Base-by-base conservation (phyloP, 37 sponge, comb jelly and placozoan genomes). In the Mnemiopsis leidyi region DNA sequence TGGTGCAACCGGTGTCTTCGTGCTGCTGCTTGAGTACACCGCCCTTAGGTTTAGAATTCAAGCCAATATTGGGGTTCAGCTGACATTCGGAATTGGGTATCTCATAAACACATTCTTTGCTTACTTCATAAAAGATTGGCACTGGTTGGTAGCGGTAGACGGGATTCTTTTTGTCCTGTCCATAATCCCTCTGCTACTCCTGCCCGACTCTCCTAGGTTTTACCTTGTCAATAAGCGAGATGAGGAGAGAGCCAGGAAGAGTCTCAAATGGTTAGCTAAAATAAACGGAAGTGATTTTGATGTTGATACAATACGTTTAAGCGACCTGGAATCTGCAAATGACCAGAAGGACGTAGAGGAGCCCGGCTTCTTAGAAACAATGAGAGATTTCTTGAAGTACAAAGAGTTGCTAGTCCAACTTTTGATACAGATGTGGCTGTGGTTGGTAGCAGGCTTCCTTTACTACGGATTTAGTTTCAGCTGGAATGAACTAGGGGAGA, bases 391-490 rank as follows among this genome's bases (percentile, higher is more conserved):
- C 36, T 23, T 32, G 82, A 36, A 36, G 82, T 79, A 79, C 82
- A 79, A 33, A 25, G 82, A 79, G 36, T 7, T 79, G 3, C 37
- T 35, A 33, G 29, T 79, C 35, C 82, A 79, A 79, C 21, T 35
- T 3, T 9, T 18, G 23, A 36, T 32, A 32, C 82, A 34, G 29
- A 79, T 79, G 82, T 79, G 82, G 82, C 3, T 79, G 82, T 79
- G 82, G 82, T 7, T 79, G 36, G 82, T 79, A 1, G 37, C 37
- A 20, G 82, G 82, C 31, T 79, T 79, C 82, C 37, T 79, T 9
- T 79, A 79, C 38, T 79, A 79, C 82, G 82, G 82, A 5, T 79
- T 79, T 36, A 79, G 36, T 36, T 79, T 79, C 38, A 79, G 82
- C 36, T 79, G 82, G 82, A 23, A 5, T 5, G 37, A 35, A 16